Conservation (phyloP, 2,888 invertebrate genomes). For the Tolmerus cingulatus region DNA sequence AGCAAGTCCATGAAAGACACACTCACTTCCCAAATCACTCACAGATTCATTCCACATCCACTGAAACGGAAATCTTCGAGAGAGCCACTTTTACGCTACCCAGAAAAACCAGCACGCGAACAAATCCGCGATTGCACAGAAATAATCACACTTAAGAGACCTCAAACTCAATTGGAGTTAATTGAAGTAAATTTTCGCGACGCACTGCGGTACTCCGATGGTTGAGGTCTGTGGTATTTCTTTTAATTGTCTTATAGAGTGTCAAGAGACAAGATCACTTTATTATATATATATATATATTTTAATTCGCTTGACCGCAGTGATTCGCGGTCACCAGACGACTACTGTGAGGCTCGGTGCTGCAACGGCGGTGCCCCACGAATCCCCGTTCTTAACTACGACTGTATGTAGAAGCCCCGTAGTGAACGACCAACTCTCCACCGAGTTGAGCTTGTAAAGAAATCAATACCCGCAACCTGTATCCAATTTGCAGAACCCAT, state of each 20-base stretch:
- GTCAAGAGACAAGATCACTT: constrained; percentile 12
- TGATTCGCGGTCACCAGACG: constrained; percentile 47
- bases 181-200: background rate
- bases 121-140: background rate
- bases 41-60: background rate
- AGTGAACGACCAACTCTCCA: background rate
- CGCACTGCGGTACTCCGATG: background rate
- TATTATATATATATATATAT: background rate
- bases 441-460: background rate
- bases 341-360: constrained; percentile 33
- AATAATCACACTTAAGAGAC: background rate
- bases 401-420: background rate
- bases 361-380: background rate
- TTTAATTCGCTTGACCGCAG: constrained; percentile 43
- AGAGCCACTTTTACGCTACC: background rate
- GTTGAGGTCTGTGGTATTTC: background rate
- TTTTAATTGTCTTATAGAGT: background rate
- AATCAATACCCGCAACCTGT: constrained; percentile 20
- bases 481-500: background rate
- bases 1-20: background rate
- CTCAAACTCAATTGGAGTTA: background rate
- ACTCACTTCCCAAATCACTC: background rate
- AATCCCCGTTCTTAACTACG: background rate
- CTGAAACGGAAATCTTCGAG: background rate
- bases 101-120: background rate